phyloP scores from a whole-genome alignment of 2,797 vertebrate species.

The Cercopithecus hamlyni region DNA sequence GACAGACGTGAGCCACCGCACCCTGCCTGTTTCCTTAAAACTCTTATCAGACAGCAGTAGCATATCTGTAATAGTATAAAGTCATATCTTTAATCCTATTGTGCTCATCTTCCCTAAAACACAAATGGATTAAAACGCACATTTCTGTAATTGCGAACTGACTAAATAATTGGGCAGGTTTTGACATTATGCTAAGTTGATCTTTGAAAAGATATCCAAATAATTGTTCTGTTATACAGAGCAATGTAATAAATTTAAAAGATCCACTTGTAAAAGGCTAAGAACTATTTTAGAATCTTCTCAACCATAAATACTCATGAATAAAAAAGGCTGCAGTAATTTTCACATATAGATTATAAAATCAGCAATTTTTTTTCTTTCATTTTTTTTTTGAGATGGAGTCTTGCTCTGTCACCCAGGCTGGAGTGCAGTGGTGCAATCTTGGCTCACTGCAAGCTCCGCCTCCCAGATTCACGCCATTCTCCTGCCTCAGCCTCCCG shows the following conservation, averaged over 20 bases:
- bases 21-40: not conserved
- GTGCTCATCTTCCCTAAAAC: not conserved
- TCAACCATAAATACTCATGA: not conserved
- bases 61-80: not conserved
- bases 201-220: not conserved
- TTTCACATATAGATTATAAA: conserved; percentile 16
- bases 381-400: too few species aligned
- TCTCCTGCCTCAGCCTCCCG: too few species aligned
- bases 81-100: not conserved
- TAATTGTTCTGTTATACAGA: not conserved
- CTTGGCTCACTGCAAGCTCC: too few species aligned
- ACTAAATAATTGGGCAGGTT: not conserved
- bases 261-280: not conserved
- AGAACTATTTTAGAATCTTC: conserved; percentile 6
- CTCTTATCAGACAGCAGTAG: not conserved
- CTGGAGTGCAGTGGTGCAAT: too few species aligned
- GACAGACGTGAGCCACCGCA: not conserved
- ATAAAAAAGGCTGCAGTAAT: not conserved
- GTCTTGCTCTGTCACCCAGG: too few species aligned
- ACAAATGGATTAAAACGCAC: not conserved
- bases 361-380: not conserved
- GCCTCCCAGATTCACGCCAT: fast-evolving
- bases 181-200: not conserved
- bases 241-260: not conserved
- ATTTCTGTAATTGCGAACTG: conserved; percentile 10